Base-by-base conservation (phyloP, 2,888 invertebrate species). In the Amiota minor region DNA sequence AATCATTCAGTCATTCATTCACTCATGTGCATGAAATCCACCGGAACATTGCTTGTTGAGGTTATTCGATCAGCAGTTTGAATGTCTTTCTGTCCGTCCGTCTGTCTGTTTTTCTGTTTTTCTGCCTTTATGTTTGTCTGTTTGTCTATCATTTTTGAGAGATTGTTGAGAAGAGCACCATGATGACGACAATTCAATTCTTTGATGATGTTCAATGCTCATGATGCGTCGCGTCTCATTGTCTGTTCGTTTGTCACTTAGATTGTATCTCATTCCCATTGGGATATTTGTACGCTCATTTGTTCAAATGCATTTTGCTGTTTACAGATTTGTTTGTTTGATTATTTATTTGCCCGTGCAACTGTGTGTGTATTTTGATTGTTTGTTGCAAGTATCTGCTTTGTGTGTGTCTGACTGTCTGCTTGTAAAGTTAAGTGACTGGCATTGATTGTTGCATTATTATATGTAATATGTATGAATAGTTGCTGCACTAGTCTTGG, bases 231-330 rank as follows among this genome's bases (percentile, higher is more conserved):
- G 62, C 35, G 20, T 45, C 45, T 62, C 45, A 16, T 16, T 53
- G 62, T 45, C 62, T 62, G 35, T 35, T 35, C 45, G 62, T 23
- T 12, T 62, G 62, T 62, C 62, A 45, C 8, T n/a, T 45, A 10
- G 53, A 53, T 62, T 45, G 10, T 45, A 14, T 3, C 23, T 59
- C 6, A n/a, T 59, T 59, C 18, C 62, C 45, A 11, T n/a, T 45
- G 12, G 14, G 53, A 14, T 53, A 53, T 14, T 53, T 53, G 53
- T 53, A 53, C 62, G 14, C 35, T 45, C 45, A 45, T 62, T 62
- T 62, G 45, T 45, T 2, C 35, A n/a, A 23, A 61, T 61, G 20
- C 14, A 23, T 35, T 61, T 35, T 35, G 2, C 35, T 61, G 61
- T 23, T 18, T 20, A 35, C 35, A 0, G 23, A n/a, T 23, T 12